Base-by-base conservation (phyloP, 1,140 invertebrate species). In the Eurosta solidaginis region DNA sequence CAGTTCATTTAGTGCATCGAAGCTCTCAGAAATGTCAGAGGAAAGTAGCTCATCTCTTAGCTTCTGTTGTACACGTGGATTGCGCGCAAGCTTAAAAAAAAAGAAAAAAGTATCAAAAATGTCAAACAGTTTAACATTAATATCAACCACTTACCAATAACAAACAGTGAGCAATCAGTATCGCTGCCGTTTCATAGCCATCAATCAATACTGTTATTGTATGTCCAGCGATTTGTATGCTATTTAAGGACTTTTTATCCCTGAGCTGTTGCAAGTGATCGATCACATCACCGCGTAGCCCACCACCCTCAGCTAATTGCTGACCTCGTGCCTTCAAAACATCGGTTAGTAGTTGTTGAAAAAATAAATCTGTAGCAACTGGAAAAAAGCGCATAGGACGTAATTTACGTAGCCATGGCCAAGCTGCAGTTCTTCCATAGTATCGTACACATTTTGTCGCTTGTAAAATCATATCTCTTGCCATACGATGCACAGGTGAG, bases 131-230 rank as follows among this genome's bases (percentile, higher is more conserved):
- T 20, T 68, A 68, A 68, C n/a, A 40, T 68, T 68, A 20, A 7
- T 29, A 63, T 33, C 29, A 68, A 20, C 3, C 20, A 49, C 50
- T 68, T 42, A 80, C 78, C 79, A 80, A 29, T 33, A 80, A 47
- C 14, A 80, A 44, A 40, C 47, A 78, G n/a, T 80, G 78, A 7
- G 77, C 68, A 40, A 79, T 79, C 36, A 77, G 52, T 3, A 78
- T 78, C 9, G 79, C 79, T 29, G 6, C 79, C 25, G 77, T 80
- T 47, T 80, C 79, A 49, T 52, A 80, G 50, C 79, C 79, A 54
- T 80, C 79, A 45, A 80, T 78, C 74, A 80, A 36, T 7, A 80
- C 47, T 20, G 79, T 80, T 73, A 77, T 80, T 29, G 77, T 77
- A 74, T 80, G 79, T 59, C 79, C 79, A 45, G 79, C 77, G 20